Conservation (phyloP, 2,113 vertebrate species). For the Tupaia chinensis region DNA sequence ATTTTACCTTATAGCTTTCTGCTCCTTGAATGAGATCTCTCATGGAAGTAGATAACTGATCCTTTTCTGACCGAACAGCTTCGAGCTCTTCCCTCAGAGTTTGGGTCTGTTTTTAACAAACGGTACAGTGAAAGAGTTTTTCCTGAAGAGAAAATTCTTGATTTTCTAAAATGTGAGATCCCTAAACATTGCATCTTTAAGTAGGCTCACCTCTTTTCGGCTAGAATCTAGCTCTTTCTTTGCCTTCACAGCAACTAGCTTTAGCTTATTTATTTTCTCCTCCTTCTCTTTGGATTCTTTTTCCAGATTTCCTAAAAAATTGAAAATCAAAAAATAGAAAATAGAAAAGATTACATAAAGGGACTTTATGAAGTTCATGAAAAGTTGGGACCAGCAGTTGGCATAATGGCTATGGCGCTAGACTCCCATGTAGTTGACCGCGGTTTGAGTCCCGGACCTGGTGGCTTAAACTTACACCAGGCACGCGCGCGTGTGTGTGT, state of each 20-base stretch:
- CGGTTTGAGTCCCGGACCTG: too few species aligned
- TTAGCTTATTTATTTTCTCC: conserved; percentile 96
- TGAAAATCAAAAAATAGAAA: conserved; percentile 61
- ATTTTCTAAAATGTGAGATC: neutral
- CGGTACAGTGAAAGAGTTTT: neutral
- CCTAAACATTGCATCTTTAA: neutral
- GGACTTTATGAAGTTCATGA: too few species aligned
- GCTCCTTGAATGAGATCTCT: conserved; percentile 96
- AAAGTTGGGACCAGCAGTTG: too few species aligned
- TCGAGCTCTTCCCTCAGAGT: conserved; percentile 91
- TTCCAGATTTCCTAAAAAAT: conserved; percentile 85
- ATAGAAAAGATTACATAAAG: too few species aligned
- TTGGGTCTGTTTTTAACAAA: conserved; percentile 85
- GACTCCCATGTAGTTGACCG: too few species aligned
- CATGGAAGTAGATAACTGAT: conserved; percentile 92
- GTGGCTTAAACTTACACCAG: too few species aligned
- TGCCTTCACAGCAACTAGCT: conserved; percentile 96
- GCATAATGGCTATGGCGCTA: too few species aligned
- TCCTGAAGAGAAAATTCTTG: neutral
- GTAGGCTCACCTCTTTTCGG: conserved; percentile 93
- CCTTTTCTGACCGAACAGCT: conserved; percentile 90
- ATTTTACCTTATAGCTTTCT: conserved; percentile 95
- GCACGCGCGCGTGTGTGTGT: too few species aligned
- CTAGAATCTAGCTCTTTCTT: conserved; percentile 95
- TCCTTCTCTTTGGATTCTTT: conserved; percentile 91